These are phyloP conservation scores for Melolontha melolontha DNA, from an alignment of 2,888 invertebrate species.

Conservation along the genomic window DNA sequence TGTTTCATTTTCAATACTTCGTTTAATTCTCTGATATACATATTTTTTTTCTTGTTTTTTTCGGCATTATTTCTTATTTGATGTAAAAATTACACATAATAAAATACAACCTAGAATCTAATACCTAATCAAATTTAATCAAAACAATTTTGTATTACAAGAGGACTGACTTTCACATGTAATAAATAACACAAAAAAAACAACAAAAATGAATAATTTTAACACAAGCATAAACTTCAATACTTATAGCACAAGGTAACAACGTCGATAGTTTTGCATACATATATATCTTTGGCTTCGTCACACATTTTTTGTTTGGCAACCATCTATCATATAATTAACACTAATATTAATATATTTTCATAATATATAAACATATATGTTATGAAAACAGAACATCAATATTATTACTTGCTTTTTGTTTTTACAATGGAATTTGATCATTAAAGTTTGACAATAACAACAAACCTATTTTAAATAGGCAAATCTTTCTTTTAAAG, in stretches of 20 bases:
- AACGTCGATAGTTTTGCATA: conserved; percentile 9
- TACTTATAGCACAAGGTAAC: conserved; percentile 20
- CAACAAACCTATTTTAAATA: conserved; percentile 34
- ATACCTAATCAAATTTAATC: conserved; percentile 13
- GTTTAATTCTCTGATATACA: conserved; percentile 5
- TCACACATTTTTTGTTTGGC: conserved; percentile 30
- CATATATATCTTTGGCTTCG: conserved; percentile 29
- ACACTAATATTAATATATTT: conserved; percentile 13
- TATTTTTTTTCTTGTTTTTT: conserved; percentile 3
- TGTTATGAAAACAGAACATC: conserved; percentile 19
- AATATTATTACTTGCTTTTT: conserved; percentile 12
- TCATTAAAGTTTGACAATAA: conserved; percentile 33
- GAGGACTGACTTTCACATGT: not conserved
- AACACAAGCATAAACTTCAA: conserved; percentile 2
- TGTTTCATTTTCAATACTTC: conserved; percentile 35
- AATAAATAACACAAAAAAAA: not conserved
- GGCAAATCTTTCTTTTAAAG: conserved; percentile 13
- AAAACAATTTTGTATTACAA: not conserved
- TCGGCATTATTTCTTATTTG: not conserved
- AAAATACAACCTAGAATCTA: conserved; percentile 21
- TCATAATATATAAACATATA: conserved; percentile 15
- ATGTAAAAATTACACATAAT: not conserved
- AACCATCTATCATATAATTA: conserved; percentile 20
- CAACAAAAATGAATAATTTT: conserved; percentile 1
- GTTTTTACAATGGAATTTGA: conserved; percentile 26